Percentiles rank a stretch among this genome's conserved stretches.
phyloP scores from a whole-genome alignment of 2,113 vertebrate species.

The Coptodon bakossiorum region DNA sequence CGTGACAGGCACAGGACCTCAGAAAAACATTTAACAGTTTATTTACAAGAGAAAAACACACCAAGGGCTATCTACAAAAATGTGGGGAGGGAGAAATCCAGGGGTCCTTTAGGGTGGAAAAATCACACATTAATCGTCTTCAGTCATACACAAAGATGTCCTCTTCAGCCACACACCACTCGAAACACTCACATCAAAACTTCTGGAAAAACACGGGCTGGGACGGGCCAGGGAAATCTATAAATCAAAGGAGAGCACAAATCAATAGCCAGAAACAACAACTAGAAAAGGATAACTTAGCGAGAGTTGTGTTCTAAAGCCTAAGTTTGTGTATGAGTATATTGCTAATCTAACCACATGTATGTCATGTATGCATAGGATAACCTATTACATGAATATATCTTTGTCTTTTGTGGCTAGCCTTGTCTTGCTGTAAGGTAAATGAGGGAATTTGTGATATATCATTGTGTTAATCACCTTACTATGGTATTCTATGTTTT shows the following conservation, averaged over 20 bases:
- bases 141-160: too few relatives aligned
- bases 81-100: too few relatives aligned
- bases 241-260: neutral
- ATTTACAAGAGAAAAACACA: too few relatives aligned
- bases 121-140: neutral
- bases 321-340: neutral
- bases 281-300: neutral
- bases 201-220: neutral
- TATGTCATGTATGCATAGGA: neutral
- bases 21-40: too few relatives aligned
- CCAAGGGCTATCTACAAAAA: too few relatives aligned
- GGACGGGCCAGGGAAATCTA: neutral
- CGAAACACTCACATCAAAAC: neutral
- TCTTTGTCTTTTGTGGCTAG: neutral
- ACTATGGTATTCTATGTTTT: neutral
- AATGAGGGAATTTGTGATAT: neutral
- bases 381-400: neutral
- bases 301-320: neutral
- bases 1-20: too few relatives aligned
- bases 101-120: neutral
- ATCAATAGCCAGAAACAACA: neutral
- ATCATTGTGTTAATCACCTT: neutral
- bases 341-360: neutral
- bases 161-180: neutral
- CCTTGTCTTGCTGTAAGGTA: neutral